phyloP scores from a whole-genome alignment of 1,140 invertebrate genomes.

The Grapholita molesta region DNA sequence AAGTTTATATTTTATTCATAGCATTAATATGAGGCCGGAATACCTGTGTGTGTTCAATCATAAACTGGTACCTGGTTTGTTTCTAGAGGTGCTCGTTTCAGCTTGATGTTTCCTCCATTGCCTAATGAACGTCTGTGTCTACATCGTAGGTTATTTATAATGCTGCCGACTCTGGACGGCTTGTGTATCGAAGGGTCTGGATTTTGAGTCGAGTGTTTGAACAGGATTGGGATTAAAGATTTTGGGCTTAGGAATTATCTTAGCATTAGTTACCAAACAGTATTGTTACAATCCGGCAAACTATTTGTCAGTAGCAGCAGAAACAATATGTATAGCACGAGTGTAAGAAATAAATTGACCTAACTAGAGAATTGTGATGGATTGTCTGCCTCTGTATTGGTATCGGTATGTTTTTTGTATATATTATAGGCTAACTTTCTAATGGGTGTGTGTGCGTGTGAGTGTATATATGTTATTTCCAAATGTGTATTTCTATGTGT shows the following conservation, averaged over 20 bases:
- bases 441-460: too few relatives aligned
- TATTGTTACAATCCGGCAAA: too few relatives aligned
- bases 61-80: constrained; percentile 72
- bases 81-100: constrained; percentile 47
- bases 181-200: neutral
- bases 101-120: constrained; percentile 39
- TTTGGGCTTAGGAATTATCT: neutral
- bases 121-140: constrained; percentile 34
- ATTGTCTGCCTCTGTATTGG: too few relatives aligned
- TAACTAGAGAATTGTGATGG: too few relatives aligned
- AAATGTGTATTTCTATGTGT: too few relatives aligned
- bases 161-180: neutral
- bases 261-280: neutral
- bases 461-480: too few relatives aligned
- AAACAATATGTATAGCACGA: too few relatives aligned
- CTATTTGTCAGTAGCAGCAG: too few relatives aligned
- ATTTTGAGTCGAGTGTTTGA: neutral
- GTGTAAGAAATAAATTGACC: too few relatives aligned
- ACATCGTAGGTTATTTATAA: constrained; percentile 2
- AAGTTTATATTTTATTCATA: constrained; percentile 67
- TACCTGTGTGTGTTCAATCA: constrained; percentile 72
- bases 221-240: neutral
- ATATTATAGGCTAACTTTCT: too few relatives aligned
- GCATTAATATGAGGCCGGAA: constrained; percentile 67
- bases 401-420: too few relatives aligned